Percentiles rank a stretch among this genome's conserved stretches.
Conservation (phyloP, 2,888 invertebrate genomes). For the Hyposoter didymator region DNA sequence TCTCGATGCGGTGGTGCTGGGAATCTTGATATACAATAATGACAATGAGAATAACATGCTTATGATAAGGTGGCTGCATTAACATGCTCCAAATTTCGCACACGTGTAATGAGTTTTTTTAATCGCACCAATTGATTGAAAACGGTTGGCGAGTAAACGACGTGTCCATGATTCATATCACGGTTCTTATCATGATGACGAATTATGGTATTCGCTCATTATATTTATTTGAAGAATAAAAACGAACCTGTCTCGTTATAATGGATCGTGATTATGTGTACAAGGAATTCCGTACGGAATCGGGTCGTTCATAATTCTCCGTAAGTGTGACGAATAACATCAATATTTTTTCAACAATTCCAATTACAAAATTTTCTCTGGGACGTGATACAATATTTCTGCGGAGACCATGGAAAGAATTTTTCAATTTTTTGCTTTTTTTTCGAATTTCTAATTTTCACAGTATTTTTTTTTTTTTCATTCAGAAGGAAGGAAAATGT, state of each 20-base stretch:
- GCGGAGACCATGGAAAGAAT: too few relatives aligned
- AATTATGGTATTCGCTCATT: conserved; percentile 7
- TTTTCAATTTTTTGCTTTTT: background rate
- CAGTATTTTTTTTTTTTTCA: background rate
- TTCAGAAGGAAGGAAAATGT: background rate
- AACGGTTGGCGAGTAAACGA: background rate
- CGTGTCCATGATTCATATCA: background rate
- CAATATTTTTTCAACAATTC: background rate
- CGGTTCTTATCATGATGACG: conserved; percentile 1
- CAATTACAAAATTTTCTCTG: background rate
- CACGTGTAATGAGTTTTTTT: conserved; percentile 3
- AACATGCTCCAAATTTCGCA: conserved; percentile 7
- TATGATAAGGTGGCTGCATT: background rate
- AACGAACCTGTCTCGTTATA: background rate
- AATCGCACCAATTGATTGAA: background rate
- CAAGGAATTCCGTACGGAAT: background rate
- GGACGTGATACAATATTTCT: background rate
- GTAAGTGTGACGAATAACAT: background rate
- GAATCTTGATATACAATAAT: conserved; percentile 7
- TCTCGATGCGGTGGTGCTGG: background rate
- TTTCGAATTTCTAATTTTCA: background rate
- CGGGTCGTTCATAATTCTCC: background rate
- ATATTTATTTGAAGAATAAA: background rate
- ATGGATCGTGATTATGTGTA: background rate
- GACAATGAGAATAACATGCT: background rate